Evolutionary conservation across 2,113 vertebrate genomes (phyloP).

Genomic region (Diadophis punctatus): DNA sequence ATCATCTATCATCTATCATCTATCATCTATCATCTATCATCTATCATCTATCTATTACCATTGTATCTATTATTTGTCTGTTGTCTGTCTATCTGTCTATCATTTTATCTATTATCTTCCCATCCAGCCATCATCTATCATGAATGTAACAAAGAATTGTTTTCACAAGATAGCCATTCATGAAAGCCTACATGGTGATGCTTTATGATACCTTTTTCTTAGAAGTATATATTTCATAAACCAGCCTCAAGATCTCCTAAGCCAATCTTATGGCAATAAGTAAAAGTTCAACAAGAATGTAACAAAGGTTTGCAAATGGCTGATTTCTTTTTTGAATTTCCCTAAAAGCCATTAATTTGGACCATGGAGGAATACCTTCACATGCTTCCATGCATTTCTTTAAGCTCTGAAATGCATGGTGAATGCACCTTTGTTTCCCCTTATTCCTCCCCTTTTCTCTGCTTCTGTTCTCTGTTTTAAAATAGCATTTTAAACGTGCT

Average conservation of each 20-base stretch:
- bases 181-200: background rate
- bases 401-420: background rate
- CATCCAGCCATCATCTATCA: too few species aligned
- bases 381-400: background rate
- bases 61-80: background rate
- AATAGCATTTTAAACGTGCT: background rate
- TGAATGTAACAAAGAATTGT: background rate
- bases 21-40: too few species aligned
- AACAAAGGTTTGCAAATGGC: background rate
- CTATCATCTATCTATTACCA: too few species aligned
- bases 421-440: background rate
- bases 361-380: background rate
- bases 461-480: background rate
- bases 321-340: background rate
- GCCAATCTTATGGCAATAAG: background rate
- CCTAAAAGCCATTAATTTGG: background rate
- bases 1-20: too few species aligned
- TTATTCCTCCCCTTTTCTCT: background rate
- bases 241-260: background rate
- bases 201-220: slow-evolving; percentile 13
- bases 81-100: too few species aligned
- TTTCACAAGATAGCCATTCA: background rate
- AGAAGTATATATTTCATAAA: background rate
- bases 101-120: background rate
- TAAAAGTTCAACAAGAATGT: background rate